Base-by-base conservation (phyloP, 2,113 vertebrate genomes). In the Mobula birostris region DNA sequence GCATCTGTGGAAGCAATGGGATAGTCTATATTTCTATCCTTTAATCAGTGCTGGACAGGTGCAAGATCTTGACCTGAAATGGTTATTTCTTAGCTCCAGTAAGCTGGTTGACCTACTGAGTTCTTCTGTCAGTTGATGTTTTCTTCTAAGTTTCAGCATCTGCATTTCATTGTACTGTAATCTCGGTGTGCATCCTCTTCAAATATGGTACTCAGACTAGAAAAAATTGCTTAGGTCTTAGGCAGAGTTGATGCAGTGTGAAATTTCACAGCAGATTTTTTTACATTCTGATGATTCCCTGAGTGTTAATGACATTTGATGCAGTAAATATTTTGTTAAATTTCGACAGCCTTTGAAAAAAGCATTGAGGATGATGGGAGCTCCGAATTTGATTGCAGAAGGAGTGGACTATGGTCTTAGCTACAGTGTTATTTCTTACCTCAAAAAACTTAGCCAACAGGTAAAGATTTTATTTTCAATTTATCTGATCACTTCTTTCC, bases 371-470 rank as follows among this genome's bases (percentile, higher is more conserved):
- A 99, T 99, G 97, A 99, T 99, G 98, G 98, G 98, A 95, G 98
- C 98, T 2, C 98, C 98, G 12, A 99, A 98, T 96, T 97, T 99
- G 94, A 98, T 99, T 95, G 98, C 98, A 24, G 98, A 99, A 95
- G 99, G 98, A 96, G 97, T 99, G 98, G 98, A 99, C 95, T 99
- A 99, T 94, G 98, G 98, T 77, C 97, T 99, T 96, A 99, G 98
- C 96, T 99, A 99, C 97, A 99, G 98, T 94, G 98, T 99, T 94
- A 98, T 99, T 95, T 98, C 98, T 95, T 99, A 99, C 97, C 97
- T 99, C 96, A 99, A 99, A 96, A 99, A 99, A 95, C 97, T 99
- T 96, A 99, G 98, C 96, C 98, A 99, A 94, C 98, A 99, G 98
- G 98, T 99, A 97, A 76, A 48, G 72, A 29, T 77, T 87, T 2